Evolutionary conservation across 2,888 invertebrate species (phyloP).

Genomic region (Azorinus chamasolen): DNA sequence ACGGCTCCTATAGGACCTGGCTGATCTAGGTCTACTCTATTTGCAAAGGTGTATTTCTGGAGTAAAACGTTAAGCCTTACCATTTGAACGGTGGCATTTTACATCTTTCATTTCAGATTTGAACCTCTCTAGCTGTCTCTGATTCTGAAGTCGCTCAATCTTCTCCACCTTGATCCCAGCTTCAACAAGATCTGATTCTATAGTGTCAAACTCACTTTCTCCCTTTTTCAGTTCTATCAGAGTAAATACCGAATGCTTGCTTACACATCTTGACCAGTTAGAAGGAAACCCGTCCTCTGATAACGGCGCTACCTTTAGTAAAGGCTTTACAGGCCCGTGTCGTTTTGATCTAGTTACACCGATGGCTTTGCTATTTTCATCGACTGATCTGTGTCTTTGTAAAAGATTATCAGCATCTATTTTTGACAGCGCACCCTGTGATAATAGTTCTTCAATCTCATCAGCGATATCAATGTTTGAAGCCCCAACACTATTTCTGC

Average conservation of each 20-base stretch:
- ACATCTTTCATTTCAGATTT: slow-evolving; percentile 44
- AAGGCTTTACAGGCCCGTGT: too few species aligned
- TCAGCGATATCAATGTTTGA: slow-evolving; percentile 20
- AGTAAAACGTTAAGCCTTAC: too few species aligned
- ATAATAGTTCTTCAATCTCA: slow-evolving; percentile 55
- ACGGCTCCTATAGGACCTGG: too few species aligned
- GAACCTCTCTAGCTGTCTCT: slow-evolving; percentile 34
- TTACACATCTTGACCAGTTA: slow-evolving; percentile 25
- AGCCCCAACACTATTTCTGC: too few species aligned
- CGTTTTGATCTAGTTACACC: too few species aligned
- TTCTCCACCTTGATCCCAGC: slow-evolving; percentile 37
- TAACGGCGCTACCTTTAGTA: too few species aligned
- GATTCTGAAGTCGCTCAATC: slow-evolving; percentile 48
- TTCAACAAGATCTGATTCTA: slow-evolving; percentile 28
- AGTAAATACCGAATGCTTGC: slow-evolving; percentile 6
- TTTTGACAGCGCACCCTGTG: slow-evolving; percentile 32
- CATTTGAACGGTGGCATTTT: slow-evolving; percentile 7
- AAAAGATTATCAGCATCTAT: slow-evolving; percentile 23
- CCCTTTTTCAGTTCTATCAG: slow-evolving; percentile 25
- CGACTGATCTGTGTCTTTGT: neutral
- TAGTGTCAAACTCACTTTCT: slow-evolving; percentile 33
- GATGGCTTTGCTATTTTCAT: neutral
- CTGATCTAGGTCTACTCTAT: too few species aligned
- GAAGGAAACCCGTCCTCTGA: slow-evolving; percentile 30
- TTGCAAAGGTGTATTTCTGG: too few species aligned